These are phyloP conservation scores for Thysanoteuthis rhombus DNA, from an alignment of 2,888 invertebrate species.

Conservation along the genomic window DNA sequence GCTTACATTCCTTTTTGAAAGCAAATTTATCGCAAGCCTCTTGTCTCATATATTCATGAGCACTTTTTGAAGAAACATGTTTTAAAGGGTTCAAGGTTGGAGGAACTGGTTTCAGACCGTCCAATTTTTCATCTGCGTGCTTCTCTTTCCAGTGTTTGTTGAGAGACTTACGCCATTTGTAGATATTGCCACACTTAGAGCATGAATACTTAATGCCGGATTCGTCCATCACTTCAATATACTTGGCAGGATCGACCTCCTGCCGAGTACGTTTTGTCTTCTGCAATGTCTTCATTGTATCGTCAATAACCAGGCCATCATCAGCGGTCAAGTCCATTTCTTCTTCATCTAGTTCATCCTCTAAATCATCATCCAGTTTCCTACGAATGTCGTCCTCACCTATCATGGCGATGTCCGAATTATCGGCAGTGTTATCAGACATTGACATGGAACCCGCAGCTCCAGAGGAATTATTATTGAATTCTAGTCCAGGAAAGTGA, in stretches of 20 bases:
- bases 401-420: slow-evolving; percentile 43
- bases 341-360: slow-evolving; percentile 46
- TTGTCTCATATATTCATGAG: neutral
- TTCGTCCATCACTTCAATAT: slow-evolving; percentile 62
- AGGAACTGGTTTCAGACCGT: neutral
- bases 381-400: slow-evolving; percentile 36
- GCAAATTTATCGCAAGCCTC: neutral
- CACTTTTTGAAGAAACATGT: neutral
- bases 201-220: slow-evolving; percentile 66
- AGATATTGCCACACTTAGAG: slow-evolving; percentile 67
- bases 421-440: slow-evolving; percentile 32
- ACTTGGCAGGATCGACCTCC: slow-evolving; percentile 63
- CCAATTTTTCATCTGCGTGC: slow-evolving; percentile 59
- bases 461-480: neutral
- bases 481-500: slow-evolving; percentile 52
- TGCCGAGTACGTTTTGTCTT: slow-evolving; percentile 56
- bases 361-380: slow-evolving; percentile 30
- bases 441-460: slow-evolving; percentile 31
- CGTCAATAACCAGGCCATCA: slow-evolving; percentile 31
- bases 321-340: slow-evolving; percentile 33
- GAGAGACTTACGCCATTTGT: slow-evolving; percentile 67
- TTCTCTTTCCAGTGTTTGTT: slow-evolving; percentile 69
- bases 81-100: neutral
- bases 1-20: neutral
- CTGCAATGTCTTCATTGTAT: slow-evolving; percentile 45